Evolutionary conservation across 2,888 invertebrate genomes (phyloP), one percentile per base, ranked within the genome.

Genomic region (Myopa testacea): DNA sequence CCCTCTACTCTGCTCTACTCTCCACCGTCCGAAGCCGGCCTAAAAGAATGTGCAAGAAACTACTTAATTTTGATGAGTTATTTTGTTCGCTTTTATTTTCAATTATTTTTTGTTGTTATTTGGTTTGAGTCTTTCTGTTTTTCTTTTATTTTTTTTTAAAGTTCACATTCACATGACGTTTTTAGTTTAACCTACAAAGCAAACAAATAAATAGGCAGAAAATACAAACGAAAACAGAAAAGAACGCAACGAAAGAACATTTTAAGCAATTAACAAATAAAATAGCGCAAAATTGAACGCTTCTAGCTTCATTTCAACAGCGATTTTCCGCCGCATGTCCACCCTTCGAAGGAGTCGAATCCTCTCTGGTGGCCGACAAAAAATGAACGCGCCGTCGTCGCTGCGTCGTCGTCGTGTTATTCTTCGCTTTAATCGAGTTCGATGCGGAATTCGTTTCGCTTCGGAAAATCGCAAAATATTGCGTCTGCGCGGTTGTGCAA

Each of bases 401-500:
- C 14, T 37, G 37, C 65, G 58, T 37, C 60, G 45, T 52, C 67
- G 19, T 65, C 19, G 40, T 62, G 40, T 62, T 6, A 65, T 38
- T 34, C 74, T 52, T 4, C 45, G 38, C 34, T 67, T 72, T 65
- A 16, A 45, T 50, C 50, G 60, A 37, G 52, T 75, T 65, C 26
- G 55, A 75, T 63, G 63, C 74, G 65, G 52, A 67, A 52, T 65
- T 75, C 74, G 67, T 52, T 75, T 34, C 65, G 74, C 58, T 55
- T 58, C 37, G 58, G 38, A 75, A 69, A 75, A 50, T 75, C 68
- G 68, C 34, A 75, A 58, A 75, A 72, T 60, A 38, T 67, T 75
- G 75, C 69, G 68, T 58, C 75, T 75, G 75, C 68, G 75, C 65
- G 12, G 26, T 75, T 65, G 60, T 52, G 60, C 50, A 37, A 63